Evolutionary conservation across 1,140 invertebrate species (phyloP).

Genomic region (Achroia grisella): DNA sequence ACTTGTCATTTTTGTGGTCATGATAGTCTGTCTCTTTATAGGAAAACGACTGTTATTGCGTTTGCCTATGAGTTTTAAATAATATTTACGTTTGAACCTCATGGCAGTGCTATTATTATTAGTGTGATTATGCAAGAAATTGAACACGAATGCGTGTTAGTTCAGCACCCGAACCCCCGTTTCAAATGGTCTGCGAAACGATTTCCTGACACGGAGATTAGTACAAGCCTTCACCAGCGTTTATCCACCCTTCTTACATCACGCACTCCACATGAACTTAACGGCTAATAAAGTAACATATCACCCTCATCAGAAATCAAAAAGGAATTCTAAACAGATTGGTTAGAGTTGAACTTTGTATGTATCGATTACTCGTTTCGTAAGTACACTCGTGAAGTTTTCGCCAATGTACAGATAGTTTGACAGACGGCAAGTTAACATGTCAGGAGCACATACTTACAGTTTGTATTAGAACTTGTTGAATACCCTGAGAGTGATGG

Average conservation of each 20-base stretch:
- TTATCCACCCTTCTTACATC: slow-evolving; percentile 68
- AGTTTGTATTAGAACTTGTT: slow-evolving; percentile 47
- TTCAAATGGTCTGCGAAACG: slow-evolving; percentile 71
- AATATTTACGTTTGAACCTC: too few species aligned
- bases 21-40: too few species aligned
- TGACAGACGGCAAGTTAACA: slow-evolving; percentile 70
- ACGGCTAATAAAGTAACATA: slow-evolving; percentile 39
- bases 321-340: slow-evolving; percentile 29
- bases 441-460: slow-evolving; percentile 52
- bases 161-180: slow-evolving; percentile 48
- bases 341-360: slow-evolving; percentile 38
- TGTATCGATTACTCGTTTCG: slow-evolving; percentile 6
- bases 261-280: slow-evolving; percentile 58
- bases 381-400: slow-evolving; percentile 18
- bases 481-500: slow-evolving; percentile 41
- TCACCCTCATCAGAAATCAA: slow-evolving; percentile 26
- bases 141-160: slow-evolving; percentile 63
- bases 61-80: too few species aligned
- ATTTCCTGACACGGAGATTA: slow-evolving; percentile 73
- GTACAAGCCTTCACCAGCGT: slow-evolving; percentile 69
- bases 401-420: slow-evolving; percentile 50
- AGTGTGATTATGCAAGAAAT: slow-evolving; percentile 59
- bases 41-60: too few species aligned
- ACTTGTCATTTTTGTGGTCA: too few species aligned
- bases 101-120: too few species aligned